Evolutionary conservation across 2,888 invertebrate genomes (phyloP).

Genomic region (Ormia ochracea): DNA sequence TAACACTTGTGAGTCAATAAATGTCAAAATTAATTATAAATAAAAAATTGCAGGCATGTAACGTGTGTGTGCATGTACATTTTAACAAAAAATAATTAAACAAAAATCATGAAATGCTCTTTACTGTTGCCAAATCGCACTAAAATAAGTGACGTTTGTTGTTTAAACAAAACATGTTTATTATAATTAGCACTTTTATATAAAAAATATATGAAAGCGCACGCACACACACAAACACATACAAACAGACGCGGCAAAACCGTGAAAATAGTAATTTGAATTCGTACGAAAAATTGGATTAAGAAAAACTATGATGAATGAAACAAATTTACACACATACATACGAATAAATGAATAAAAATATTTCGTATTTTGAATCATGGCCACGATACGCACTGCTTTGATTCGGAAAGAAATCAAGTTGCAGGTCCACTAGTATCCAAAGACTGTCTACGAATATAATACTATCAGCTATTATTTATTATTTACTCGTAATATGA

Average conservation of each 20-base stretch:
- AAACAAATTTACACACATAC: too few species aligned
- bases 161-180: conserved; percentile 12
- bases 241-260: not conserved
- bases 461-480: too few species aligned
- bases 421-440: too few species aligned
- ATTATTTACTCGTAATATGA: too few species aligned
- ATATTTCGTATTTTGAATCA: too few species aligned
- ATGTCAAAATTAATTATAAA: conserved; percentile 48
- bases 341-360: too few species aligned
- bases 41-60: conserved; percentile 3
- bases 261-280: conserved; percentile 8
- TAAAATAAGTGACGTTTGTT: conserved; percentile 20
- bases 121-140: conserved; percentile 24
- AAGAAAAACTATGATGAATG: not conserved
- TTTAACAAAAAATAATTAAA: not conserved
- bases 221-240: not conserved
- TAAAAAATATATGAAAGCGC: not conserved
- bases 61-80: not conserved
- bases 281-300: not conserved
- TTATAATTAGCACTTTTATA: conserved; percentile 28
- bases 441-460: too few species aligned
- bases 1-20: conserved; percentile 48
- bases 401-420: too few species aligned
- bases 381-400: too few species aligned
- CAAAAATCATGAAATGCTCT: not conserved